Percentiles rank a stretch among this genome's conserved stretches.
phyloP scores from a whole-genome alignment of 2,888 invertebrate species.

The Terebella lapidaria region DNA sequence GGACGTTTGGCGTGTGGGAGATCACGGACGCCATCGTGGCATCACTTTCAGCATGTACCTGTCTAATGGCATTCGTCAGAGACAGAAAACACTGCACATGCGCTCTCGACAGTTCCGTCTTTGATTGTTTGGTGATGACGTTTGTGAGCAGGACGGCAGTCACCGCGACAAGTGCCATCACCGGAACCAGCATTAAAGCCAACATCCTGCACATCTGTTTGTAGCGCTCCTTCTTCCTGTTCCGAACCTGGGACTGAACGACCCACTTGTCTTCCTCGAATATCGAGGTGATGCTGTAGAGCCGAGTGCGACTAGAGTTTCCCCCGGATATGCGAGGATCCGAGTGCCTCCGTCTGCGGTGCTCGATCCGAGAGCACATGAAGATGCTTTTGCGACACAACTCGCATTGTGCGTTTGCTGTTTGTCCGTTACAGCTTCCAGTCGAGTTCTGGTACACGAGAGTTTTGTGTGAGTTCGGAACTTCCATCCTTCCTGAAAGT shows the following conservation, averaged over 20 bases:
- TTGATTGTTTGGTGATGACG: neutral
- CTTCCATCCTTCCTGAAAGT: too few species aligned
- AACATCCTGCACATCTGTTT: constrained; percentile 1
- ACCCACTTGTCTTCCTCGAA: constrained; percentile 4
- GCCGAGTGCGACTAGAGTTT: neutral
- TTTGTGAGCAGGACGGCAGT: constrained; percentile 1
- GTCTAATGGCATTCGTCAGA: neutral
- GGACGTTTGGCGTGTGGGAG: neutral
- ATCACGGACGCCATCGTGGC: neutral
- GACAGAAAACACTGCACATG: neutral
- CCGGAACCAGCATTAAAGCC: constrained; percentile 10
- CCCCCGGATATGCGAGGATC: too few species aligned
- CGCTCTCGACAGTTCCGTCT: neutral
- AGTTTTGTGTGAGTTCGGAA: too few species aligned
- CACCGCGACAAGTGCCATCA: constrained; percentile 3
- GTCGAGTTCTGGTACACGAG: too few species aligned
- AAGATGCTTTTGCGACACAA: too few species aligned
- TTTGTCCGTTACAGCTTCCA: too few species aligned
- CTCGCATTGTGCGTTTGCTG: too few species aligned
- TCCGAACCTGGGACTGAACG: neutral
- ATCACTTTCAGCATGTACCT: neutral
- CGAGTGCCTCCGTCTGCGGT: too few species aligned
- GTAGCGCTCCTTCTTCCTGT: neutral
- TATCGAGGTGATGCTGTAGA: constrained; percentile 2
- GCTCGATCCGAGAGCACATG: too few species aligned